These are phyloP conservation scores for Meloidogyne hapla DNA, from an alignment of 1,140 invertebrate genomes.

Conservation along the genomic window DNA sequence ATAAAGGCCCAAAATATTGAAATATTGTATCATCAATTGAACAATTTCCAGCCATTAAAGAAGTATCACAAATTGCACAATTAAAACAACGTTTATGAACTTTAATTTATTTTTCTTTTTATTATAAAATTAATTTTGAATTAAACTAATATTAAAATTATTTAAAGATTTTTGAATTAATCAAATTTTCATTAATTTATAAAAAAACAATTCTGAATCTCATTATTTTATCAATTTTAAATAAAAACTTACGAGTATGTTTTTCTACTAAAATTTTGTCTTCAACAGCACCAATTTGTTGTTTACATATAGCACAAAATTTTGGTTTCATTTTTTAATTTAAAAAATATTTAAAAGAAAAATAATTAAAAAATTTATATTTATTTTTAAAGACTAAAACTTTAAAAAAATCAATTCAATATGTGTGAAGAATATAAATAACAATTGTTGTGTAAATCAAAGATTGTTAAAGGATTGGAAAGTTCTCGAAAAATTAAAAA, in stretches of 20 bases:
- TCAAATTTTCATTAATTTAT: no score
- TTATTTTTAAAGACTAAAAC: neutral
- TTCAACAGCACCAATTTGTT: slow-evolving; percentile 13
- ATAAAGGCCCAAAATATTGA: slow-evolving; percentile 12
- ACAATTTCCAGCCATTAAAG: slow-evolving; percentile 7
- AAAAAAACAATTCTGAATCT: no score
- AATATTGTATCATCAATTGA: slow-evolving; percentile 2
- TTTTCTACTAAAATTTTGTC: slow-evolving; percentile 4
- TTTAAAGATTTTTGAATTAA: no score
- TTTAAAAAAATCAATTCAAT: neutral
- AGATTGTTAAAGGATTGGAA: no score
- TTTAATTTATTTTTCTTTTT: neutral
- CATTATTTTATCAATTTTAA: neutral
- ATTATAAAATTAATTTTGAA: no score
- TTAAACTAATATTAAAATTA: no score
- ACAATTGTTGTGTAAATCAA: no score
- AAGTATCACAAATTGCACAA: slow-evolving; percentile 11
- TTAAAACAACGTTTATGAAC: slow-evolving; percentile 14
- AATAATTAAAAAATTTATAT: neutral
- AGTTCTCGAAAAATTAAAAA: no score
- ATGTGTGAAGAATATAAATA: no score
- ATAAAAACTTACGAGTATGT: neutral
- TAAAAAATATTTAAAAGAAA: neutral
- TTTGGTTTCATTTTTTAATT: slow-evolving; percentile 12
- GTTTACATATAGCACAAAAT: slow-evolving; percentile 17